Evolutionary conservation across 2,113 vertebrate genomes (phyloP).

Genomic region (Phoxinus phoxinus): DNA sequence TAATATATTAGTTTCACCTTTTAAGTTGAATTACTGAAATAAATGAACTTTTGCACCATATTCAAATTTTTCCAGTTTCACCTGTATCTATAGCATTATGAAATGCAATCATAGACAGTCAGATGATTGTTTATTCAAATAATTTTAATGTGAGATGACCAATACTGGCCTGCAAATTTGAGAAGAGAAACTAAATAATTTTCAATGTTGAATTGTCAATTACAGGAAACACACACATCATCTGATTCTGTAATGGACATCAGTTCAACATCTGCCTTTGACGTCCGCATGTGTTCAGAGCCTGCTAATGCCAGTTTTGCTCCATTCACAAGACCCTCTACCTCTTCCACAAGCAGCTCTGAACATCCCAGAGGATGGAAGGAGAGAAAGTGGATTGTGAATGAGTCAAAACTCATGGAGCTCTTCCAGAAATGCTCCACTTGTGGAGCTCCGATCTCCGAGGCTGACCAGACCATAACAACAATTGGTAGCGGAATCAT

Average conservation of each 20-base stretch:
- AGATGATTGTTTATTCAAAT: neutral
- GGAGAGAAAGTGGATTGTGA: neutral
- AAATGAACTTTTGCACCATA: no score
- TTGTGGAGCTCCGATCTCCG: neutral
- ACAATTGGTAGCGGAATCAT: neutral
- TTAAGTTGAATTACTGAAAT: no score
- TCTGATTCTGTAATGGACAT: conserved; percentile 5
- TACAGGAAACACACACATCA: neutral
- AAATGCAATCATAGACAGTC: conserved; percentile 1
- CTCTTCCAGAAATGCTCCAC: neutral
- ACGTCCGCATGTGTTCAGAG: neutral
- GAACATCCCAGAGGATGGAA: neutral
- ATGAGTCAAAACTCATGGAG: neutral
- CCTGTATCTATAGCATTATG: neutral
- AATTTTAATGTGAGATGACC: neutral
- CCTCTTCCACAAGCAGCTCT: neutral
- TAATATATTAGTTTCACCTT: no score
- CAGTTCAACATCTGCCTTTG: neutral
- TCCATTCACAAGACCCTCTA: neutral
- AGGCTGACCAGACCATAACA: neutral
- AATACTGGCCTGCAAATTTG: no score
- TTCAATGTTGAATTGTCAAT: neutral
- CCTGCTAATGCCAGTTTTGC: neutral
- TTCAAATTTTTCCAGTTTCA: no score
- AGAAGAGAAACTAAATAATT: neutral